Conservation (phyloP, 2,797 vertebrate genomes). For the Bucorvus abyssinicus region DNA sequence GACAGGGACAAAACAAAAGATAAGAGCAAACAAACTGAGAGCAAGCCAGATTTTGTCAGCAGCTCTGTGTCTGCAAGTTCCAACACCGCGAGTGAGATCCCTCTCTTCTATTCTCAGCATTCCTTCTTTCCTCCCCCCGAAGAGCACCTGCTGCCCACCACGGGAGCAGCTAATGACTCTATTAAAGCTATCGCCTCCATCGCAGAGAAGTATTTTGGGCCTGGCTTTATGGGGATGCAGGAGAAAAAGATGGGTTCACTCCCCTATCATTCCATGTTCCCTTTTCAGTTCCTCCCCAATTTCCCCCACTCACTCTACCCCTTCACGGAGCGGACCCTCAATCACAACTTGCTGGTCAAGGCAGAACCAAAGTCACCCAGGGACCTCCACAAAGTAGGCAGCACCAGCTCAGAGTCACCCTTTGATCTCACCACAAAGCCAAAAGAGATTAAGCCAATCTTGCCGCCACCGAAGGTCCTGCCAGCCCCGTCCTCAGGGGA, state of each 20-base stretch:
- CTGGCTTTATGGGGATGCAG: constrained; percentile 93
- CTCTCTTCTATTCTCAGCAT: constrained; percentile 90
- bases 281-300: constrained; percentile 95
- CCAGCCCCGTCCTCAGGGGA: constrained; percentile 78
- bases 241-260: constrained; percentile 96
- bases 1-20: constrained; percentile 88
- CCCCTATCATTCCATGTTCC: constrained; percentile 96
- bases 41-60: constrained; percentile 79
- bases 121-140: constrained; percentile 95
- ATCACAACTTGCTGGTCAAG: constrained; percentile 92
- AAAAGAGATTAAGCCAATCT: constrained; percentile 87
- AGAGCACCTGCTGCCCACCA: constrained; percentile 88
- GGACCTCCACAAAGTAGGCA: constrained; percentile 84
- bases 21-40: constrained; percentile 75
- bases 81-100: constrained; percentile 79
- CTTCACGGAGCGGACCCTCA: constrained; percentile 85
- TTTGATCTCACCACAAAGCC: constrained; percentile 97
- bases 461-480: constrained; percentile 76
- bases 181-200: constrained; percentile 99
- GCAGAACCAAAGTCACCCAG: constrained; percentile 93
- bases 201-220: constrained; percentile 97
- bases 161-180: constrained; percentile 89
- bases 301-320: constrained; percentile 94
- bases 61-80: constrained; percentile 80
- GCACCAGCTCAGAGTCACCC: constrained; percentile 86